phyloP scores from a whole-genome alignment of 2,113 vertebrate species.

The Tauraco erythrolophus region DNA sequence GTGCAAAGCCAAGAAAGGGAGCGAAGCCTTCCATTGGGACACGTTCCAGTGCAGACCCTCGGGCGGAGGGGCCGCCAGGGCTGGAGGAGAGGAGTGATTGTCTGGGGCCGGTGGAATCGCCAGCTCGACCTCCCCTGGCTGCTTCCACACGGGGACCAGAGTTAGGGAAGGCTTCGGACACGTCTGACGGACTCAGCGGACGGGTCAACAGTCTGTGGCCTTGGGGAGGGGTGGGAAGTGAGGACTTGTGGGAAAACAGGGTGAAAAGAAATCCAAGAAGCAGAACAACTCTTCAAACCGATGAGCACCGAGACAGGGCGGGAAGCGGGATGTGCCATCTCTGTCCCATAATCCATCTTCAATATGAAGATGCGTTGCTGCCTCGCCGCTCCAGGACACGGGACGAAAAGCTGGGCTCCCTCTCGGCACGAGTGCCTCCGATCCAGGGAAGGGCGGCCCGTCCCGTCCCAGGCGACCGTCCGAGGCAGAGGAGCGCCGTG shows the following conservation, averaged over 20 bases:
- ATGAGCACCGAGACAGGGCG: constrained; percentile 58
- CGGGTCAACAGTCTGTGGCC: constrained; percentile 52
- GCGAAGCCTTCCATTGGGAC: constrained; percentile 65
- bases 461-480: constrained; percentile 68
- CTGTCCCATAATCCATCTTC: constrained; percentile 92
- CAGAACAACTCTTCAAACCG: constrained; percentile 69
- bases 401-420: constrained; percentile 60
- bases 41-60: constrained; percentile 72
- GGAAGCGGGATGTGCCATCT: constrained; percentile 58
- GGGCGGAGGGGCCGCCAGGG: neutral
- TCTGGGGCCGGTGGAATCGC: constrained; percentile 11
- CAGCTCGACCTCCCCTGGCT: neutral
- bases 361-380: constrained; percentile 95
- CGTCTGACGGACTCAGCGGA: constrained; percentile 38
- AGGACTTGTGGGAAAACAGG: constrained; percentile 55
- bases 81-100: constrained; percentile 65
- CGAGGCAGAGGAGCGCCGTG: constrained; percentile 74
- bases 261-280: constrained; percentile 70
- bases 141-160: neutral
- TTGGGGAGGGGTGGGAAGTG: constrained; percentile 36
- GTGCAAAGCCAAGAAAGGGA: constrained; percentile 71
- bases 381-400: constrained; percentile 66
- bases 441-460: constrained; percentile 68
- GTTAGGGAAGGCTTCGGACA: constrained; percentile 32
- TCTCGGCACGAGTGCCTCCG: constrained; percentile 67